Percentiles rank a stretch among this genome's conserved stretches.
Evolutionary conservation across 1,140 invertebrate species (phyloP).

Genomic region (Vanessa atalanta): DNA sequence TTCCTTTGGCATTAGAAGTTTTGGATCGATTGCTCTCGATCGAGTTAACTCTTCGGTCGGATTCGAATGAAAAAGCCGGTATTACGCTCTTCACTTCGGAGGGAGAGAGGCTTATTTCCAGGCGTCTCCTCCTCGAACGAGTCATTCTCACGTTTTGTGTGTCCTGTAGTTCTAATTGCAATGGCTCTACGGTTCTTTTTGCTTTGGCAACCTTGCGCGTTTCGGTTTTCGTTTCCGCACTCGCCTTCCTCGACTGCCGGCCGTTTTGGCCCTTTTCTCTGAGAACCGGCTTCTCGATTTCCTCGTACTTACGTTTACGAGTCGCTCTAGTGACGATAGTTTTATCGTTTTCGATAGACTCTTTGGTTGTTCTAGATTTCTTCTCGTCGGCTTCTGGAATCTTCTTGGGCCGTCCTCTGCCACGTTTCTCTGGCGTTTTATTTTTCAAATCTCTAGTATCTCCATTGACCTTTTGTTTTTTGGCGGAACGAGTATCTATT

Average conservation of each 20-base stretch:
- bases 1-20: constrained; percentile 43
- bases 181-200: constrained; percentile 44
- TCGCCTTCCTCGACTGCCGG: constrained; percentile 48
- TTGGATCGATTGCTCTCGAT: constrained; percentile 56
- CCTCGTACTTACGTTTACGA: constrained; percentile 60
- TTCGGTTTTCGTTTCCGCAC: constrained; percentile 34
- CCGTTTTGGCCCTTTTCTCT: constrained; percentile 72
- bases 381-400: constrained; percentile 37
- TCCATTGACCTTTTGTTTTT: constrained; percentile 46
- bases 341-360: constrained; percentile 74
- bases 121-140: constrained; percentile 55
- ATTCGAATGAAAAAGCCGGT: constrained; percentile 62
- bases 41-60: constrained; percentile 58
- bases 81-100: constrained; percentile 60
- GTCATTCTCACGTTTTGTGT: constrained; percentile 62
- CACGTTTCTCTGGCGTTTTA: constrained; percentile 42
- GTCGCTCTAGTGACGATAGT: constrained; percentile 49
- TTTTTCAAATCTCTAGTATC: constrained; percentile 24
- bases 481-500: constrained; percentile 44
- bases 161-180: constrained; percentile 37
- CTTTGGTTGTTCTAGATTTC: constrained; percentile 60
- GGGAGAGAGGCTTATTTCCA: constrained; percentile 65
- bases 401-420: constrained; percentile 47
- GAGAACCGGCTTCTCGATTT: constrained; percentile 61
- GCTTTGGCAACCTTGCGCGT: constrained; percentile 56